Evolutionary conservation across 2,113 vertebrate genomes (phyloP).

Genomic region (Oncorhynchus gorbuscha): DNA sequence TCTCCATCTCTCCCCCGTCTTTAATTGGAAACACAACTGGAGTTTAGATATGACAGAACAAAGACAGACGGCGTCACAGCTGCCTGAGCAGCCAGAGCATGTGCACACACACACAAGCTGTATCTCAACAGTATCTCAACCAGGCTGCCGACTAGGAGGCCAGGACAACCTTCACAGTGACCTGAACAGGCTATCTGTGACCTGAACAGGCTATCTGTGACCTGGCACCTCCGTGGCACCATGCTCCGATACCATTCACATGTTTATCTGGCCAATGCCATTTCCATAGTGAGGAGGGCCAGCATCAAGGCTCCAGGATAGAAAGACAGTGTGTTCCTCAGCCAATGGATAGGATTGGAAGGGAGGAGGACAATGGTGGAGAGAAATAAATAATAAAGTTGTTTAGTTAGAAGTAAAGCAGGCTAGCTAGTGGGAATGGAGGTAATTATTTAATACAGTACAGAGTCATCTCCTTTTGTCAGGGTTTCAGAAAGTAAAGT

Average conservation of each 20-base stretch:
- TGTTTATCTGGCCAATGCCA: conserved; percentile 39
- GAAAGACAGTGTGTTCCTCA: no score
- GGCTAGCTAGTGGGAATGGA: not conserved
- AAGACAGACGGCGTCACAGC: conserved; percentile 30
- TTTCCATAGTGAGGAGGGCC: conserved; percentile 45
- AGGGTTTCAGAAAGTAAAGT: no score
- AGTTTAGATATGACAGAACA: conserved; percentile 34
- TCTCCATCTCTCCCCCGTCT: conserved; percentile 43
- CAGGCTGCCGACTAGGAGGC: no score
- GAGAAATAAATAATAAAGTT: not conserved
- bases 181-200: conserved; percentile 36
- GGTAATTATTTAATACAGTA: no score
- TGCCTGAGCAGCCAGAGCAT: conserved; percentile 21
- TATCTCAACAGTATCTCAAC: no score
- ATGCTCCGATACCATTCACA: conserved; percentile 9
- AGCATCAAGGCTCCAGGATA: conserved; percentile 29
- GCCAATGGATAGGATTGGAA: not conserved
- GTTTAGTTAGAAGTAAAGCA: not conserved
- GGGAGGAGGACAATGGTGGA: not conserved
- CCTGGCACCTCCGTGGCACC: conserved; percentile 19
- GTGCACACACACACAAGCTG: not conserved
- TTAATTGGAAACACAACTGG: conserved; percentile 58
- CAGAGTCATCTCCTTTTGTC: no score
- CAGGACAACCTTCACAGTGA: conserved; percentile 27
- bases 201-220: conserved; percentile 38